These are phyloP conservation scores for Leucophora obtusa DNA, from an alignment of 2,888 invertebrate genomes.

Conservation along the genomic window DNA sequence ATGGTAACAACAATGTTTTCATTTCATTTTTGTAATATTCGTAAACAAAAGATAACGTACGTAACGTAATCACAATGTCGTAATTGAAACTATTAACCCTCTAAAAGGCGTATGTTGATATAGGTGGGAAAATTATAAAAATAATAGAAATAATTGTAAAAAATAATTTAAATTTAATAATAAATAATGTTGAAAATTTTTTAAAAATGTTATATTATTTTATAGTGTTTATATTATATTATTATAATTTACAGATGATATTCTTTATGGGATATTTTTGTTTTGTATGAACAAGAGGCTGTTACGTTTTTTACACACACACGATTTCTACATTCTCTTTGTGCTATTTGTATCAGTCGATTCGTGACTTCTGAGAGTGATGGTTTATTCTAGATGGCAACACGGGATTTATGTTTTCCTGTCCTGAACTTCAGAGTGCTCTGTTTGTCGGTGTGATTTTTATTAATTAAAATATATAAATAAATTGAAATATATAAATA, in stretches of 20 bases:
- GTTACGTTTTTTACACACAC: background rate
- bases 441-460: constrained; percentile 32
- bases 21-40: constrained; percentile 29
- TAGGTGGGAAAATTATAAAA: constrained; percentile 13
- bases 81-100: constrained; percentile 25
- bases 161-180: too few species aligned
- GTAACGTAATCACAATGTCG: constrained; percentile 13
- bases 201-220: too few species aligned
- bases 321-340: constrained; percentile 24
- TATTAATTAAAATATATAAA: constrained; percentile 31
- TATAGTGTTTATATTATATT: too few species aligned
- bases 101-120: constrained; percentile 17
- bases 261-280: background rate
- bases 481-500: constrained; percentile 10
- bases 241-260: too few species aligned
- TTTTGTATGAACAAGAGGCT: background rate
- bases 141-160: too few species aligned
- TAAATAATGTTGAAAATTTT: too few species aligned
- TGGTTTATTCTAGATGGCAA: constrained; percentile 56
- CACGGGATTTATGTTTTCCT: constrained; percentile 25
- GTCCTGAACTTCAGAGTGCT: constrained; percentile 10
- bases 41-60: constrained; percentile 45
- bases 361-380: constrained; percentile 65
- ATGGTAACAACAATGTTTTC: constrained; percentile 29
- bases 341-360: constrained; percentile 57